Base-by-base conservation (phyloP, 2,113 vertebrate genomes). In the Lamprologus ornatipinnis region DNA sequence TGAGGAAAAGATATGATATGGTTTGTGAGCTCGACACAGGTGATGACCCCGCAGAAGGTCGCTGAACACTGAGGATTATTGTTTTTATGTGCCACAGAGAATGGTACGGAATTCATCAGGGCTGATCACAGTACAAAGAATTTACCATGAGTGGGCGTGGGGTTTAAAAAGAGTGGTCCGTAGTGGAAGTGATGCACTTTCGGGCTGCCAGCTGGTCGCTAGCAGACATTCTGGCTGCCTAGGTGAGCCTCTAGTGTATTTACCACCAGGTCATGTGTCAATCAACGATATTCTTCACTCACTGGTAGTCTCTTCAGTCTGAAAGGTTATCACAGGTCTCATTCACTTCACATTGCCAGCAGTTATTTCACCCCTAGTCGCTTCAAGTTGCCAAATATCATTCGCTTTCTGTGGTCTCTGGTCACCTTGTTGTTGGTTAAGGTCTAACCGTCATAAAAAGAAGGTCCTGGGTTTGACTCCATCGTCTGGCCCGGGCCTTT, bases 1-100 rank as follows among this genome's bases (percentile, higher is more conserved):
- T 47, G 9, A 75, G 70, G 23, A 75, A 37, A 19, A 19, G 40
- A 75, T 47, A 47, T 47, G 70, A 75, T 49, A 75, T 75, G 70
- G 68, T 47, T 75, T 3, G 65, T 23, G 6, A 47, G 14, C 23
- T 75, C 0, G 2, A 0, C 68, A 73, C 37, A 73, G 4, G 40
- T 19, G 70, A 75, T 2, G 14, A 28, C 23, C 70, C 9, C 1
- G 8, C 68, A 73, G 68, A 45, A 73, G 1, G 9, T 15, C 8
- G 5, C 14, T 26, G 9, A 45, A 73, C 40, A 45, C 14, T 73
- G 13, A 28, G 15, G 68, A 26, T 73, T 47, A 28, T 17, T 75
- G 70, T 42, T 28, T 28, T 17, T 28, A 75, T 12, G 70, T 19
- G 26, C 9, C 23, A 75, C 1, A 28, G 42, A 75, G 42, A 49